Evolutionary conservation across 2,113 vertebrate species (phyloP), one percentile per base, ranked within the genome.

Genomic region (Cinclus mexicanus): DNA sequence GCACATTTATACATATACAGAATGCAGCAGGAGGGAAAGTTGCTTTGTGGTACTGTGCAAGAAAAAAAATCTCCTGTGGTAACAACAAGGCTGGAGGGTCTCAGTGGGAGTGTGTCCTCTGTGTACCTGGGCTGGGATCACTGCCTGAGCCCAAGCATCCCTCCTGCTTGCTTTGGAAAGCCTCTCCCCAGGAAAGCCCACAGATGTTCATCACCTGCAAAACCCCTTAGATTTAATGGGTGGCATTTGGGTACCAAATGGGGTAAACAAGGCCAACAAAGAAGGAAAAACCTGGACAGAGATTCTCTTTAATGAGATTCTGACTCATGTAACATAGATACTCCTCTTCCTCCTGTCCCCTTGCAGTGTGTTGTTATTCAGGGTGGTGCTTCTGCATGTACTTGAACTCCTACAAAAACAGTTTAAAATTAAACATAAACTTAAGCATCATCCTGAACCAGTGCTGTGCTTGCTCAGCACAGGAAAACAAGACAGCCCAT

Each of bases 161-260:
- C 42, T 63, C 49, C 67, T 90, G 56, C 23, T 68, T 1, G 0
- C 29, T 50, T 39, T 37, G 17, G 56, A 72, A 80, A 83, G 4
- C 11, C 25, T 55, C 26, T 63, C 44, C 42, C 22, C 0, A 0
- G 7, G 24, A 29, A 39, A 63, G 6, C 14, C 16, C 1, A 0
- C 1, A 4, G 24, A 14, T 1, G 1, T 25, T 60, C 14, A 15
- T 33, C 53, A 52, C 60, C 39, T 88, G 28, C 26, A 69, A 41
- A 12, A 37, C 13, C 19, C 0, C 0, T 20, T 55, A 22, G 24
- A 56, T 91, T 41, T 57, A 53, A 53, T 8, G 41, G 14, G 42
- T 49, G 46, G 12, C 23, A 21, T 59, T 64, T 6, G 6, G n/a
- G 47, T 61, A 13, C 21, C 19, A 59, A 70, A 39, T 4, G 23